phyloP scores from a whole-genome alignment of 2,797 vertebrate species.

The Muraenolepis orangiensis region DNA sequence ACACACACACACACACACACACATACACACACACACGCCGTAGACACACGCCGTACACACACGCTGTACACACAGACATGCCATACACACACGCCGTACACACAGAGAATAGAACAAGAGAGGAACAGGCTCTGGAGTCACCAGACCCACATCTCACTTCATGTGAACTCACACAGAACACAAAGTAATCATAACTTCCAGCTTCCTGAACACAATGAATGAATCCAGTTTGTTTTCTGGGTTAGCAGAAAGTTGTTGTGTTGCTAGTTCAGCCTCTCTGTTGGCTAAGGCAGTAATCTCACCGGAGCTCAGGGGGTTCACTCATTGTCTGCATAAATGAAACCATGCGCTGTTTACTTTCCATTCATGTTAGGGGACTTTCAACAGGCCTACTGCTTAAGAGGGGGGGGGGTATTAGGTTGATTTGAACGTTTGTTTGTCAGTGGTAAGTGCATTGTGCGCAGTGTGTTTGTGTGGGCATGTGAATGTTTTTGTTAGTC shows the following conservation, averaged over 20 bases:
- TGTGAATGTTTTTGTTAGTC: neutral
- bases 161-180: slow-evolving; percentile 51
- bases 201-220: neutral
- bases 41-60: too few species aligned
- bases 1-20: slow-evolving; percentile 8
- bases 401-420: neutral
- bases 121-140: slow-evolving; percentile 19
- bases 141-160: slow-evolving; percentile 33
- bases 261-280: slow-evolving; percentile 19
- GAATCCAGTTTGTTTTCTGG: neutral
- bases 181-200: slow-evolving; percentile 26
- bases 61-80: too few species aligned
- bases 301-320: neutral
- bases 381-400: too few species aligned
- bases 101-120: too few species aligned
- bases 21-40: too few species aligned
- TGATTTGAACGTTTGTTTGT: neutral
- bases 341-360: slow-evolving; percentile 37
- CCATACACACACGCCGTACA: too few species aligned
- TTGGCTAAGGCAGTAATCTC: slow-evolving; percentile 28
- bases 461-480: neutral
- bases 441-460: neutral
- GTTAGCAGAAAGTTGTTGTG: slow-evolving; percentile 8
- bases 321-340: slow-evolving; percentile 31
- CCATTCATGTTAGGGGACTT: slow-evolving; percentile 39